Evolutionary conservation across 2,113 vertebrate species (phyloP).

Genomic region (Engraulis encrasicolus): DNA sequence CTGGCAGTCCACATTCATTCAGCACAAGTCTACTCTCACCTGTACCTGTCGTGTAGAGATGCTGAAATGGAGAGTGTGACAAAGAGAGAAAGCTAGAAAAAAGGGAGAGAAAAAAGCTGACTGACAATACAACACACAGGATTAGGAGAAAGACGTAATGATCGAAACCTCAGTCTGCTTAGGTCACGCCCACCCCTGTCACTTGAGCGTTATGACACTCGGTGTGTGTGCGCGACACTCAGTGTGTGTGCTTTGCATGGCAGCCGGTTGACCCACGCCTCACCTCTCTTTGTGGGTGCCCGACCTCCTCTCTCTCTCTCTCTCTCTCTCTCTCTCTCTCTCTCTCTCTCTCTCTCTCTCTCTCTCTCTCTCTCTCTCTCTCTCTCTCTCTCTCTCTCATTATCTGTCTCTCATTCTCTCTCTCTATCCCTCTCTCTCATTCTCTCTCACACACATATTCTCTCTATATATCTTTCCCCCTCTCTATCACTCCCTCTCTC

Average conservation of each 20-base stretch:
- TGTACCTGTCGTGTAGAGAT: background rate
- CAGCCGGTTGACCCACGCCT: background rate
- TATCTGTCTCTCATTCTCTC: background rate
- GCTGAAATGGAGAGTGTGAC: background rate
- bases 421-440: no score
- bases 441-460: background rate
- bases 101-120: background rate
- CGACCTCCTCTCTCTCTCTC: background rate
- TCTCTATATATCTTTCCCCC: background rate
- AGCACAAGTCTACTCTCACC: background rate
- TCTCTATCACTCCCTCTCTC: constrained; percentile 11
- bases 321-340: background rate
- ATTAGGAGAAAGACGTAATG: background rate
- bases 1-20: background rate
- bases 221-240: background rate
- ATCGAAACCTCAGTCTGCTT: background rate
- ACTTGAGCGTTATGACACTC: background rate
- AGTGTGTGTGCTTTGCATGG: background rate
- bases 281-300: background rate
- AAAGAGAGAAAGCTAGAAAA: background rate
- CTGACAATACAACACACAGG: background rate
- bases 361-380: constrained; percentile 4
- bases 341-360: background rate
- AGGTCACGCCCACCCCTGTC: background rate
- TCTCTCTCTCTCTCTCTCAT: constrained; percentile 11